Evolutionary conservation across 2,797 vertebrate species (phyloP).

Genomic region (Alosa sapidissima): DNA sequence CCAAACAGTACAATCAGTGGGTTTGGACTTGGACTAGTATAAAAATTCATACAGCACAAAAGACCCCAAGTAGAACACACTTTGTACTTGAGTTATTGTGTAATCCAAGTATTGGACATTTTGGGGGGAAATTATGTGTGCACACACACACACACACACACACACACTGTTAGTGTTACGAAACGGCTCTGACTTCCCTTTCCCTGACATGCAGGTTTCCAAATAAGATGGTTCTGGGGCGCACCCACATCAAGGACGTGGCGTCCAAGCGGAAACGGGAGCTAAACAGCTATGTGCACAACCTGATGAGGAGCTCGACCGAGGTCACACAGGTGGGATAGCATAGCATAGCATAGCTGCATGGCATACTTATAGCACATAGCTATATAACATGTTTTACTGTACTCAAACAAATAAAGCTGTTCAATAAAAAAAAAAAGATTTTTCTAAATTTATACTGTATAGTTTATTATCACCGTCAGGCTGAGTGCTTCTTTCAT

Average conservation of each 20-base stretch:
- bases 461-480: not conserved
- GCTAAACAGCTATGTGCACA: constrained; percentile 94
- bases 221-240: constrained; percentile 94
- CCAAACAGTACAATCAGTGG: not conserved
- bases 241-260: constrained; percentile 97
- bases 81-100: not conserved
- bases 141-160: constrained; percentile 19
- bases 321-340: constrained; percentile 88
- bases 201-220: constrained; percentile 79
- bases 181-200: not conserved
- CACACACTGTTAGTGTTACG: not conserved
- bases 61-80: not conserved
- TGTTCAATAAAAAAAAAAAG: too few relatives aligned
- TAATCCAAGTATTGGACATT: not conserved
- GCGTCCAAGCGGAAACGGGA: constrained; percentile 95
- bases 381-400: not conserved
- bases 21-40: too few relatives aligned
- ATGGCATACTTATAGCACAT: not conserved
- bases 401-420: not conserved
- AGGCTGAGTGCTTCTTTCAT: not conserved
- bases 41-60: not conserved
- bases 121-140: not conserved
- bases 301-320: constrained; percentile 87
- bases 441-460: too few relatives aligned
- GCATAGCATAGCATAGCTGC: not conserved